Conservation (phyloP, 2,113 vertebrate species). For the Elaphurus davidianus region DNA sequence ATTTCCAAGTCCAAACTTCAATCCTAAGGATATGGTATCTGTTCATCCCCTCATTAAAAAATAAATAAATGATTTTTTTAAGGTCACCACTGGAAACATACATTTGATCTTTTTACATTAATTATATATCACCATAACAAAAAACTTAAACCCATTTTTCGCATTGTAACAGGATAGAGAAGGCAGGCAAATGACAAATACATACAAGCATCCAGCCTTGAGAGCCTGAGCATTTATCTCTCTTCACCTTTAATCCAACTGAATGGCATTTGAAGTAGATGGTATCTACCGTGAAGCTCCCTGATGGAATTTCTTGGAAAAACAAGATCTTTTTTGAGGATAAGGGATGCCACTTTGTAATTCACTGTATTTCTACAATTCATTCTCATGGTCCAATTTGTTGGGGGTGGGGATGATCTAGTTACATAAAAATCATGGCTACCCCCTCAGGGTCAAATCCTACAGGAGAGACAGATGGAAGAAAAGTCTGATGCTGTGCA, state of each 20-base stretch:
- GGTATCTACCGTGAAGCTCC: neutral
- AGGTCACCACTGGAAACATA: neutral
- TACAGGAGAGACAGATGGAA: neutral
- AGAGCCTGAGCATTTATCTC: neutral
- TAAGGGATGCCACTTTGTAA: neutral
- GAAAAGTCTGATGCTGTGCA: neutral
- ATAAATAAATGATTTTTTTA: neutral
- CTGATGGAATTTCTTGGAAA: neutral
- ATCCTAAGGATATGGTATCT: neutral
- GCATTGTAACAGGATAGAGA: neutral
- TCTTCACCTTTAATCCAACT: neutral
- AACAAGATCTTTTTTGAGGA: neutral
- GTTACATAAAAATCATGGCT: neutral
- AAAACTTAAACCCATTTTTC: conserved; percentile 18
- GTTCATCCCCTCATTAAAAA: neutral
- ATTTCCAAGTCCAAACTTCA: neutral
- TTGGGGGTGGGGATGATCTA: neutral
- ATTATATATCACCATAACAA: neutral
- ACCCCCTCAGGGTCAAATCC: neutral
- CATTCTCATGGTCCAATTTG: neutral
- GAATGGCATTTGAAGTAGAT: neutral
- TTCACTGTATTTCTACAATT: neutral
- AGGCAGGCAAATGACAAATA: neutral
- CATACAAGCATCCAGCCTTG: neutral
- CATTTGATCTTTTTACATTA: neutral